Base-by-base conservation (phyloP, 2,888 invertebrate species). In the Pseudoips prasinana region DNA sequence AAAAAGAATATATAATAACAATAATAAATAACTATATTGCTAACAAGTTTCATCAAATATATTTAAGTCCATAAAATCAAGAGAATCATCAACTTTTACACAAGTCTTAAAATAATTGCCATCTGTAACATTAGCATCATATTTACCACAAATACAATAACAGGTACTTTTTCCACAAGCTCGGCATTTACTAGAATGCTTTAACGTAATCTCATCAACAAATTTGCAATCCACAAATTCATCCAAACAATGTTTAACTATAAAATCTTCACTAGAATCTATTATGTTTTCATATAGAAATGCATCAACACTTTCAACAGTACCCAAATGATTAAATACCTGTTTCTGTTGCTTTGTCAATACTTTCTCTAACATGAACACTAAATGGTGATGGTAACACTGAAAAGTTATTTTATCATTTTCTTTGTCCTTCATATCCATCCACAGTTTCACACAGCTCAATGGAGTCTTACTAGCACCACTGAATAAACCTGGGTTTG, bases 301-400 rank as follows among this genome's bases (percentile, higher is more conserved):
- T 10, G 92, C 82, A 46, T 95, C 85, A 11, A 96, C 94, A 56
- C 91, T 90, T 31, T 91, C 81, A 63, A 92, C 93, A 37, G 89
- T 92, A 51, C 91, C 91, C 9, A 97, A 86, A 49, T 91, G 90
- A 77, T 98, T 98, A 65, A 98, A 97, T 28, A 92, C 79, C 49
- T 92, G 87, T 61, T 95, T 92, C 59, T 95, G 92, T 29, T 90
- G 79, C 60, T 93, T 94, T 0, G 92, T 90, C 54, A 98, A 87
- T 22, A 94, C 71, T 75, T 94, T 94, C 62, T 97, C 96, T 62
- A 97, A 90, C 99, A 99, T 99, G 73, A 97, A 98, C 29, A 97
- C 96, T 45, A 99, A 90, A 83, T 99, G 99, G 73, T 98, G 98
- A 82, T 99, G 99, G 65, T 98, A 97, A 66, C 93, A 93, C 52